These are phyloP conservation scores for Drosophila nr. medialis DNA, from an alignment of 2,888 invertebrate genomes.

Conservation along the genomic window DNA sequence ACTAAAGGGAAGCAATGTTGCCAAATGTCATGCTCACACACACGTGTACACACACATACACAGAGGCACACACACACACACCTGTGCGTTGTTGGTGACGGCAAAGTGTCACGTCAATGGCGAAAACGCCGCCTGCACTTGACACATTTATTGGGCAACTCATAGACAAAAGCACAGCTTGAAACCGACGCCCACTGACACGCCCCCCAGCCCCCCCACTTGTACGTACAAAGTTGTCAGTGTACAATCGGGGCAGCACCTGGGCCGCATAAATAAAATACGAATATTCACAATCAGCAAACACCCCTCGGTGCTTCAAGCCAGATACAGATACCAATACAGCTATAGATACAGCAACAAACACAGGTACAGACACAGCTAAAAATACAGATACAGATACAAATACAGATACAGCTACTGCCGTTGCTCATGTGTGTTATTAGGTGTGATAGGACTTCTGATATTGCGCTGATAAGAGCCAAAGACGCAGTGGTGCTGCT, in stretches of 20 bases:
- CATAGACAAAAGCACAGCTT: conserved; percentile 74
- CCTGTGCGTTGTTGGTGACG: conserved; percentile 37
- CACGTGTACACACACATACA: conserved; percentile 7
- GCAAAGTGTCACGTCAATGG: conserved; percentile 73
- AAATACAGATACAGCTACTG: not conserved
- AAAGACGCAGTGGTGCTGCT: not conserved
- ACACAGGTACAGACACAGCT: not conserved
- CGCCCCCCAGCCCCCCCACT: conserved; percentile 31
- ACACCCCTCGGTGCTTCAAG: not conserved
- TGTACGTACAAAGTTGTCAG: conserved; percentile 37
- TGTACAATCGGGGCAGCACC: conserved; percentile 22
- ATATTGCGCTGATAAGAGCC: conserved; percentile 35
- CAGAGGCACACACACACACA: conserved; percentile 5
- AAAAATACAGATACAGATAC: not conserved
- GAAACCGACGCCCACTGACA: conserved; percentile 60
- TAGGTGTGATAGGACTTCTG: conserved; percentile 6
- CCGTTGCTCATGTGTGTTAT: not conserved
- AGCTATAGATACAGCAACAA: not conserved
- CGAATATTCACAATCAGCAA: conserved; percentile 19
- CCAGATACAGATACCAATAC: conserved; percentile 1
- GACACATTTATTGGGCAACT: conserved; percentile 78
- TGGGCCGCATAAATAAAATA: conserved; percentile 45
- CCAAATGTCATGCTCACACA: conserved; percentile 46
- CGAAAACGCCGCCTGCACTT: conserved; percentile 74
- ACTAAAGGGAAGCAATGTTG: conserved; percentile 41